Percentiles rank a stretch among this genome's conserved stretches.
These are phyloP conservation scores for Morone chrysops DNA, from an alignment of 2,113 vertebrate species.

Conservation along the genomic window DNA sequence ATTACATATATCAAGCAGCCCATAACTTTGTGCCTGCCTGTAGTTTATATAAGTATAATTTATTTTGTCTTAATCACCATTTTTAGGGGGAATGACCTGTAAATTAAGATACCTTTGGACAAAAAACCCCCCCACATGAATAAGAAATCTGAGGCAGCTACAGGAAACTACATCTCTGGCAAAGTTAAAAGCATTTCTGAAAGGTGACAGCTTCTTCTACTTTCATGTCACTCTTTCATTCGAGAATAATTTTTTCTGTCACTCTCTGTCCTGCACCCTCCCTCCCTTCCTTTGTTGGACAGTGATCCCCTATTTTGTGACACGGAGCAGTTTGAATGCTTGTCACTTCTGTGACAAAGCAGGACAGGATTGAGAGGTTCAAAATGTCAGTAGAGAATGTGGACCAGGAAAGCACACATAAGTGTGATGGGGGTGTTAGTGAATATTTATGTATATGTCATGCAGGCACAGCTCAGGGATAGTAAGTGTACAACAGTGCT, in stretches of 20 bases:
- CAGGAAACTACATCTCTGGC: neutral
- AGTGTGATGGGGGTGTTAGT: conserved; percentile 37
- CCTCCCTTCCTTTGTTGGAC: conserved; percentile 52
- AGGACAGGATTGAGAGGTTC: conserved; percentile 69
- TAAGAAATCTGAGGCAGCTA: conserved; percentile 20
- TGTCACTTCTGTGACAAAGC: conserved; percentile 68
- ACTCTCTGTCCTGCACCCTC: conserved; percentile 32
- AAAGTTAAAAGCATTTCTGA: conserved; percentile 62
- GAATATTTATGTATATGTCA: conserved; percentile 50
- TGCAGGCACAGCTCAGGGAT: neutral
- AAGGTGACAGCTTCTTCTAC: conserved; percentile 58
- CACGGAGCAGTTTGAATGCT: conserved; percentile 61
- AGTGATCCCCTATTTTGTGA: conserved; percentile 67
- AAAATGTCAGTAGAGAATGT: conserved; percentile 61
- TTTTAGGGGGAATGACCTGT: neutral
- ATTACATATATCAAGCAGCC: neutral
- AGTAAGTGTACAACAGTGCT: conserved; percentile 7
- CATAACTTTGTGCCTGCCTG: neutral
- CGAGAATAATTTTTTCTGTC: conserved; percentile 70
- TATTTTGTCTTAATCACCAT: conserved; percentile 5
- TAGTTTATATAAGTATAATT: conserved; percentile 11
- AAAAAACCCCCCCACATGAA: conserved; percentile 37
- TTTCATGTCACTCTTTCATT: conserved; percentile 54
- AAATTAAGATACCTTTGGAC: conserved; percentile 11
- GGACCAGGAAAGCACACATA: conserved; percentile 26